Evolutionary conservation across 2,113 vertebrate genomes (phyloP), one percentile per base, ranked within the genome.

Genomic region (Urocolius indicus): DNA sequence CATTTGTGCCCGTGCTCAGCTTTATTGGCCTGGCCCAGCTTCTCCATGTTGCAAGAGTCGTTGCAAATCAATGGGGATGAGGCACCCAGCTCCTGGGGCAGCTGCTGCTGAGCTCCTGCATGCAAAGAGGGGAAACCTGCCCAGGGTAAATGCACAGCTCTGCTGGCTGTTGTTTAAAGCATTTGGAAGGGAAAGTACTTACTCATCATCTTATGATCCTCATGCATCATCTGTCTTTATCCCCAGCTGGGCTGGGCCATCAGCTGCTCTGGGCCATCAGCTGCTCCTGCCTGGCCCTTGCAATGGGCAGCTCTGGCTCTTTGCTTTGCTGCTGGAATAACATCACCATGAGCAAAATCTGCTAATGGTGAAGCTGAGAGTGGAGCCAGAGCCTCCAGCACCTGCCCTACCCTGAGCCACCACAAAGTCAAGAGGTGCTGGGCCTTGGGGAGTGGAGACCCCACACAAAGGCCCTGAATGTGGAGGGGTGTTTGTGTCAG

Each of bases 131-230:
- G 90, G 46, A 15, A 34, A 26, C 36, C 11, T 86, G 94, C 93
- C 94, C 46, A 12, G 67, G 4, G 32, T 16, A 9, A 93, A 57
- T 16, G 85, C 83, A 54, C 3, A 0, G 94, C 95, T 84, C 83
- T 74, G 79, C 85, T 68, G 2, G 0, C 57, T 75, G 66, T 3
- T 90, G 58, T 13, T 63, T 4, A 5, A 46, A 71, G 72, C 9
- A 16, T 93, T 95, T 93, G 95, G 94, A 91, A 92, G 91, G 83
- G 86, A 92, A 96, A 95, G 85, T 23, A 55, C 90, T 96, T 86
- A 71, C 79, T 94, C 95, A 96, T 74, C 89, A 55, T 83, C 90
- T 86, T 77, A 34, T 84, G 92, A 94, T 92, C 72, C 90, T 88
- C 32, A 0, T 62, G 79, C 80, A 90, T 77, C 92, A 77, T 43